Base-by-base conservation (phyloP, 1,140 invertebrate genomes). In the Orius insidiosus region DNA sequence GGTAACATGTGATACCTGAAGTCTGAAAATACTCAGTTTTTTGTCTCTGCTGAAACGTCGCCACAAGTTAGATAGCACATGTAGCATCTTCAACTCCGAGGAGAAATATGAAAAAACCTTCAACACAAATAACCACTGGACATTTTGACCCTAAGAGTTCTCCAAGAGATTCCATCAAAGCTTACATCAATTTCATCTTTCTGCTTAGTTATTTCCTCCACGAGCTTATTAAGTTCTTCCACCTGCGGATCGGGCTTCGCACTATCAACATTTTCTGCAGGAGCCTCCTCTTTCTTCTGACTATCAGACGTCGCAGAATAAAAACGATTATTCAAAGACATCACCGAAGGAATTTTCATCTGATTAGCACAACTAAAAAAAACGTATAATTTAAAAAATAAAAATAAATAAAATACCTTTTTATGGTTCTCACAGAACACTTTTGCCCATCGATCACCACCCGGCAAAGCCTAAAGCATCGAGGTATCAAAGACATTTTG, bases 161-260 rank as follows among this genome's bases (percentile, higher is more conserved):
- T n/a, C n/a, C n/a, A n/a, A n/a, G n/a, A n/a, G 10, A 16, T 11
- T 15, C 6, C 10, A 41, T 45, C 11, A 7, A 46, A 4, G 24
- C 45, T 47, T 41, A 50, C 49, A 34, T 42, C 43, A 3, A 50
- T 11, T 11, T 50, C 49, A 37, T 50, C 49, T 38, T 45, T 34
- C 15, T 50, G 45, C 30, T 50, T 50, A 11, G 49, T 43, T 6
- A 50, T 15, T 33, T 46, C 49, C 39, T 46, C 32, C 15, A 50
- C n/a, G 9, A 19, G 14, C 40, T 42, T 50, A 18, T 40, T 50
- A 7, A 50, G 11, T 34, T 50, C 44, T 3, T 50, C 35, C 6
- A 38, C 10, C n/a, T 37, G 41, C 19, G 10, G 5, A 31, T 41
- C 18, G 10, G 13, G 39, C n/a, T 15, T 41, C 39, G 39, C n/a